Conservation (phyloP, 2,888 invertebrate genomes). For the Ophraella communa region DNA sequence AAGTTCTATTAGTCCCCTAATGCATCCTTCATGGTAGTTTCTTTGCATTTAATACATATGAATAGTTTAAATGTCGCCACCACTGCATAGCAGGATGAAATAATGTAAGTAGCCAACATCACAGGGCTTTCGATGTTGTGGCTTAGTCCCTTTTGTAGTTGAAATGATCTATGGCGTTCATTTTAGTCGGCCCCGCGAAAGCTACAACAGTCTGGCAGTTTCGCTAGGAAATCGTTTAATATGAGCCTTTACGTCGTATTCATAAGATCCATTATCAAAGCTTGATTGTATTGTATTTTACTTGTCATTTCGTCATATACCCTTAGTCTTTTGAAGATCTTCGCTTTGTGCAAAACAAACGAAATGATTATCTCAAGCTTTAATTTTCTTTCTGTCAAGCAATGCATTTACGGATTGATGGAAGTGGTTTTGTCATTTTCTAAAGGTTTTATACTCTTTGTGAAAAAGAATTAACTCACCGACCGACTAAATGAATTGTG, state of each 20-base stretch:
- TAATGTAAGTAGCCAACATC: constrained; percentile 45
- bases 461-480: constrained; percentile 4
- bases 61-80: constrained; percentile 14
- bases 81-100: constrained; percentile 26
- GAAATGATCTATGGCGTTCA: constrained; percentile 57
- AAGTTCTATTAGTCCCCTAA: no score
- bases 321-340: constrained; percentile 19
- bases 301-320: constrained; percentile 32
- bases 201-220: constrained; percentile 29
- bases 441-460: constrained; percentile 1
- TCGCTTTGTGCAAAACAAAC: constrained; percentile 21
- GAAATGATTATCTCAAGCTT: constrained; percentile 19
- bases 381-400: constrained; percentile 14
- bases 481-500: not conserved
- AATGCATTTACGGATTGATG: not conserved
- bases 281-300: constrained; percentile 30
- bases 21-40: not conserved
- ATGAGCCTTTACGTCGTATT: constrained; percentile 36
- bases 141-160: constrained; percentile 51
- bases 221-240: constrained; percentile 46
- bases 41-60: not conserved
- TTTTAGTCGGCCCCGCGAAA: constrained; percentile 47
- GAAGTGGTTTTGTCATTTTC: not conserved
- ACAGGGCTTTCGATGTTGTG: constrained; percentile 40
- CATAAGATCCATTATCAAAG: constrained; percentile 39